These are phyloP conservation scores for Ancistrus triradiatus DNA, from an alignment of 2,113 vertebrate species.

Conservation along the genomic window DNA sequence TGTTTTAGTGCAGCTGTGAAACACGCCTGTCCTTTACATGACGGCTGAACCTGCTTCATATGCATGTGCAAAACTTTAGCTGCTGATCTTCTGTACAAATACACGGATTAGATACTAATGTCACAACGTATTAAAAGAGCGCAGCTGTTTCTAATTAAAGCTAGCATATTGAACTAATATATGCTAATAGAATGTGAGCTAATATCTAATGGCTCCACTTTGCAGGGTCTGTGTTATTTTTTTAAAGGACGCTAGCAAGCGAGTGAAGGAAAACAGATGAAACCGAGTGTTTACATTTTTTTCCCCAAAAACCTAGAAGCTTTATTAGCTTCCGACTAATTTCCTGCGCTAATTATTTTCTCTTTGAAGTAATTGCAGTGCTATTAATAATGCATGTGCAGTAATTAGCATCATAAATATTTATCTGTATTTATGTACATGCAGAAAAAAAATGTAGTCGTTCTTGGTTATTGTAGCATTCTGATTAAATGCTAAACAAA, in stretches of 20 bases:
- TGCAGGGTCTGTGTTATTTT: conserved; percentile 52
- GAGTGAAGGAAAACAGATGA: conserved; percentile 47
- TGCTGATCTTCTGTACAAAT: conserved; percentile 11
- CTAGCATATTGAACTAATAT: conserved; percentile 52
- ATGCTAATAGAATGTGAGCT: conserved; percentile 72
- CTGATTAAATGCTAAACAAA: too few relatives aligned
- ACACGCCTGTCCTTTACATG: too few relatives aligned
- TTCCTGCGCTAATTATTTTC: conserved; percentile 67
- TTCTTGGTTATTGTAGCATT: too few relatives aligned
- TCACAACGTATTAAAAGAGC: conserved; percentile 17
- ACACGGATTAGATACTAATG: conserved; percentile 14
- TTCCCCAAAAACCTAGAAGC: too few relatives aligned
- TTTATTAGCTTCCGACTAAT: conserved; percentile 71
- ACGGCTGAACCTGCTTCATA: too few relatives aligned
- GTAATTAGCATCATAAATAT: conserved; percentile 71
- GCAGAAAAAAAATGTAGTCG: too few relatives aligned
- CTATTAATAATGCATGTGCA: conserved; percentile 73
- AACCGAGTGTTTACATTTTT: conserved; percentile 68
- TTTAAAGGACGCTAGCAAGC: not conserved
- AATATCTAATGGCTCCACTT: conserved; percentile 69
- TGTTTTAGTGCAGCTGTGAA: too few relatives aligned
- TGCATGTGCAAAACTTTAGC: conserved; percentile 1
- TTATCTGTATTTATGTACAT: too few relatives aligned
- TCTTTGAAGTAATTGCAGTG: conserved; percentile 66
- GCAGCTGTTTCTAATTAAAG: conserved; percentile 39